Conservation (phyloP, 1,140 invertebrate species). For the Drosophila lowei region DNA sequence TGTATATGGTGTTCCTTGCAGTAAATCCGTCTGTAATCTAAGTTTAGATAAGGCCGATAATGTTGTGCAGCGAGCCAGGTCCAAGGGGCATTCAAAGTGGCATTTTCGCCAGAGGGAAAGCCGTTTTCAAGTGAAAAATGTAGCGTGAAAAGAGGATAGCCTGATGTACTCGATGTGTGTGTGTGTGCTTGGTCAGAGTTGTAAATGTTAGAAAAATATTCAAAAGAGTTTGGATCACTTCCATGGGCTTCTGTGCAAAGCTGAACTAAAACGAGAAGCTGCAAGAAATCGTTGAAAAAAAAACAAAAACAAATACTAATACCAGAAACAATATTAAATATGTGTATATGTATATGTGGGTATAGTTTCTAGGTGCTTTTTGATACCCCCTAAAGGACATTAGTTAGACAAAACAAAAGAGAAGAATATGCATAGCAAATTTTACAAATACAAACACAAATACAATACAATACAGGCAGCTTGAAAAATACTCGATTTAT, state of each 20-base stretch:
- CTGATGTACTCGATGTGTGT: slow-evolving; percentile 36
- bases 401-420: slow-evolving; percentile 50
- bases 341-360: slow-evolving; percentile 33
- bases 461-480: slow-evolving; percentile 10
- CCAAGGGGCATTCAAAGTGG: slow-evolving; percentile 15
- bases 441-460: slow-evolving; percentile 30
- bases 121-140: slow-evolving; percentile 32
- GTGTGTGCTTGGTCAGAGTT: slow-evolving; percentile 30
- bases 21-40: slow-evolving; percentile 74
- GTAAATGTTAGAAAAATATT: slow-evolving; percentile 18
- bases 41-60: slow-evolving; percentile 61
- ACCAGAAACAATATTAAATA: slow-evolving; percentile 27
- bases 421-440: slow-evolving; percentile 58
- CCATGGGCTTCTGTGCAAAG: slow-evolving; percentile 42
- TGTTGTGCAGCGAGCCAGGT: slow-evolving; percentile 35
- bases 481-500: slow-evolving; percentile 42
- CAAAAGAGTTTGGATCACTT: slow-evolving; percentile 35
- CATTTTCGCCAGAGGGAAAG: slow-evolving; percentile 18
- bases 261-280: slow-evolving; percentile 16
- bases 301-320: slow-evolving; percentile 11
- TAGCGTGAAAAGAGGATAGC: slow-evolving; percentile 35
- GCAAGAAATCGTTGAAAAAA: slow-evolving; percentile 11
- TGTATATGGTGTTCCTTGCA: slow-evolving; percentile 75
- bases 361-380: slow-evolving; percentile 60
- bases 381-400: slow-evolving; percentile 63